Evolutionary conservation across 1,140 invertebrate genomes (phyloP).

Genomic region (Hyposmocoma kahamanoa): DNA sequence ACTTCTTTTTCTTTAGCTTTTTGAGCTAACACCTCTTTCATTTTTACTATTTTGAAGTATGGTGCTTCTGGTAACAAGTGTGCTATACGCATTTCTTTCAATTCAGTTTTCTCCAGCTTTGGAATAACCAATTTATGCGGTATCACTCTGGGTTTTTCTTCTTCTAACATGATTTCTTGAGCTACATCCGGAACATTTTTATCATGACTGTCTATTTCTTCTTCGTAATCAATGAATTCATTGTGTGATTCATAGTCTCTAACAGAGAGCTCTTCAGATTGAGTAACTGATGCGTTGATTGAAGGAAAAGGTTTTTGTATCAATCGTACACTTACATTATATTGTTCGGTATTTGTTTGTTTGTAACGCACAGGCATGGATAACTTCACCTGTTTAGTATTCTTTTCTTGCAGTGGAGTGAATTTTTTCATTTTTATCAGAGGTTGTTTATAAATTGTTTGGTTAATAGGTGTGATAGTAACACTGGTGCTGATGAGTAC

Average conservation of each 20-base stretch:
- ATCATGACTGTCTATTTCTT: constrained; percentile 10
- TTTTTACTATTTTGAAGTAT: constrained; percentile 50
- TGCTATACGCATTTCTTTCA: constrained; percentile 29
- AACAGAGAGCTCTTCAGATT: background rate
- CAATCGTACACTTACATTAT: constrained; percentile 28
- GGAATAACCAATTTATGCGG: constrained; percentile 32
- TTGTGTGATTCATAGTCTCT: background rate
- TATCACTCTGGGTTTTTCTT: constrained; percentile 16
- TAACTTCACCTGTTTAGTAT: constrained; percentile 13
- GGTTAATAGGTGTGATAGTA: constrained; percentile 22
- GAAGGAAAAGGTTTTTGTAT: constrained; percentile 17
- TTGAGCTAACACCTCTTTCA: constrained; percentile 26
- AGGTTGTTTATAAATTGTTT: constrained; percentile 8
- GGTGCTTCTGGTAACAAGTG: constrained; percentile 44
- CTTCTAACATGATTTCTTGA: constrained; percentile 44
- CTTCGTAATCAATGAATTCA: constrained; percentile 14
- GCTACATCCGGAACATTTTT: constrained; percentile 44
- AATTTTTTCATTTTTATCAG: constrained; percentile 43
- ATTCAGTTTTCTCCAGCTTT: constrained; percentile 25
- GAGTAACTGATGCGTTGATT: too few species aligned
- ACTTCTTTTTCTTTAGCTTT: constrained; percentile 5
- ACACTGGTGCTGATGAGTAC: constrained; percentile 16
- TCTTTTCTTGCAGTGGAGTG: background rate
- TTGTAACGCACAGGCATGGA: constrained; percentile 39
- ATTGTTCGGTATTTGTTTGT: constrained; percentile 10